phyloP scores from a whole-genome alignment of 2,113 vertebrate genomes.

The Heptranchias perlo region DNA sequence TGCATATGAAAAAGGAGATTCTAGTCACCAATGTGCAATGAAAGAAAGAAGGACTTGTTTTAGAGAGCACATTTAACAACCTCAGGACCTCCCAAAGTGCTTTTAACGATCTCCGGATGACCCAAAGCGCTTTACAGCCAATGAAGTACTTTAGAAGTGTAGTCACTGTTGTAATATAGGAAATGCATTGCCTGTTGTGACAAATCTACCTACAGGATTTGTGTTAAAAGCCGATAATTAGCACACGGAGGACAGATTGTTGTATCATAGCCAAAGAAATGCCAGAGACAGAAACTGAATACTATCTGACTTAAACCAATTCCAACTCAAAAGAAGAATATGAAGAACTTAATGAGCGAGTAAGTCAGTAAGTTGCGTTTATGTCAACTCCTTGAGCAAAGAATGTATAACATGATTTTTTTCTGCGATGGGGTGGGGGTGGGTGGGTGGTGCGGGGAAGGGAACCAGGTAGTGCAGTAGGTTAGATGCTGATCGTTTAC shows the following conservation, averaged over 20 bases:
- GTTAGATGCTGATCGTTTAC: neutral
- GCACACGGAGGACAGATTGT: slow-evolving; percentile 14
- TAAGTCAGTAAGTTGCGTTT: neutral
- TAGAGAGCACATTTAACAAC: too few relatives aligned
- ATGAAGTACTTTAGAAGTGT: neutral
- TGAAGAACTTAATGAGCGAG: too few relatives aligned
- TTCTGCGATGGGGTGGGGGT: neutral
- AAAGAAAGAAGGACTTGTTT: neutral
- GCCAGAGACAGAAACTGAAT: neutral
- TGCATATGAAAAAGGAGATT: neutral
- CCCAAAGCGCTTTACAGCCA: neutral
- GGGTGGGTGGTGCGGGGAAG: too few relatives aligned
- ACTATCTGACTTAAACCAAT: neutral
- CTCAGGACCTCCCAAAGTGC: too few relatives aligned
- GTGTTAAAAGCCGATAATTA: slow-evolving; percentile 13
- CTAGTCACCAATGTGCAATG: neutral
- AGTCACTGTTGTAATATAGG: neutral
- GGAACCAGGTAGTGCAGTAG: neutral
- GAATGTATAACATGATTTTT: neutral
- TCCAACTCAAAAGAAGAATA: neutral
- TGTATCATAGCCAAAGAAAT: neutral
- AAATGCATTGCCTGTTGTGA: neutral
- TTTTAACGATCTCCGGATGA: neutral
- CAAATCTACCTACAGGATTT: slow-evolving; percentile 1
- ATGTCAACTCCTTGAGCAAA: neutral